phyloP scores from a whole-genome alignment of 64 coral and sea anemone species.

The Exaiptasia diaphana region DNA sequence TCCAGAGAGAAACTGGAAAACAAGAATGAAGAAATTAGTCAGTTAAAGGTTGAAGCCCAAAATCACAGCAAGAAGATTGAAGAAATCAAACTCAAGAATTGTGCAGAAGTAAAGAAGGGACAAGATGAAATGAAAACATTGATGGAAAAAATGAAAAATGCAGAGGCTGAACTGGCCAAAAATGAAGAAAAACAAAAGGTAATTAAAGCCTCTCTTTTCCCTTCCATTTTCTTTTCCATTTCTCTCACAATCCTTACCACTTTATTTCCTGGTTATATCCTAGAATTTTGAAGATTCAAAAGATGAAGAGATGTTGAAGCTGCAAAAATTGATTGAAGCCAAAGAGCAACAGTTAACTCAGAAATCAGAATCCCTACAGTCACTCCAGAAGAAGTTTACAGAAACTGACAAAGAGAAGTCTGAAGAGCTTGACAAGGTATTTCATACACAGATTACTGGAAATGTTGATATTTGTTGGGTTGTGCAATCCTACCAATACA shows the following conservation, averaged over 20 bases:
- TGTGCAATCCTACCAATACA: neutral
- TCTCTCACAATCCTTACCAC: neutral
- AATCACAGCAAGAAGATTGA: constrained; percentile 1
- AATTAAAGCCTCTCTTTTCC: too few relatives aligned
- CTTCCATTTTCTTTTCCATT: neutral
- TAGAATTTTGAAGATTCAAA: constrained; percentile 6
- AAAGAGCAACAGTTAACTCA: neutral
- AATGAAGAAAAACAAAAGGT: neutral
- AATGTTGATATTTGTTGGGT: neutral
- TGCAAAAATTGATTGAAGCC: neutral
- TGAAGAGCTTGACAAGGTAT: constrained; percentile 55
- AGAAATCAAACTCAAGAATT: constrained; percentile 3
- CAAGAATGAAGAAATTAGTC: constrained; percentile 15
- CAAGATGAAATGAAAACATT: neutral
- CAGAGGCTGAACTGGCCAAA: neutral
- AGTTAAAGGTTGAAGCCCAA: constrained; percentile 5
- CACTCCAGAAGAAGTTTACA: neutral
- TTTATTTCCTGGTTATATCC: neutral
- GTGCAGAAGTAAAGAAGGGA: constrained; percentile 1
- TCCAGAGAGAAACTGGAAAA: neutral
- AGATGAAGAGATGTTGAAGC: neutral
- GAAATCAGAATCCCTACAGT: neutral
- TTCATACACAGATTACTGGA: too few relatives aligned
- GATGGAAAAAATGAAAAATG: neutral
- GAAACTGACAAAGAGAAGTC: constrained; percentile 29